These are phyloP conservation scores for Proterorhinus semilunaris DNA, from an alignment of 2,113 vertebrate species.

Conservation along the genomic window DNA sequence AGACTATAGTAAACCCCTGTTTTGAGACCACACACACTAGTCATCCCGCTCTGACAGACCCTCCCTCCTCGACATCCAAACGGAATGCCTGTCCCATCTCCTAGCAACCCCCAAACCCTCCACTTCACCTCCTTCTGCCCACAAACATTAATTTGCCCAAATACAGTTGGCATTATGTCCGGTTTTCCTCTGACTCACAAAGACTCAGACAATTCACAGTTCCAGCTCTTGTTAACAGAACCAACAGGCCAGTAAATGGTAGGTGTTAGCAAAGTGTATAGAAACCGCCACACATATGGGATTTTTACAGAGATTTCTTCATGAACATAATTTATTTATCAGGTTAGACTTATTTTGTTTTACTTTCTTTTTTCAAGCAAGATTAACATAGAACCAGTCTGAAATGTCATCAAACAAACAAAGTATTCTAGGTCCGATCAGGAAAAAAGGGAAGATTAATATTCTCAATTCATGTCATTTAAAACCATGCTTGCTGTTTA, in stretches of 20 bases:
- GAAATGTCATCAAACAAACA: no score
- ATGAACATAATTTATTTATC: no score
- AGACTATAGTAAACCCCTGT: not conserved
- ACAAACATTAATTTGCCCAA: constrained; percentile 12
- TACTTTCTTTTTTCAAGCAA: no score
- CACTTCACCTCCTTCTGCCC: constrained; percentile 23
- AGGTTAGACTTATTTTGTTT: no score
- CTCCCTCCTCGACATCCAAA: constrained; percentile 25
- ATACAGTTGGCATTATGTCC: constrained; percentile 8
- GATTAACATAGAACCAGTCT: no score
- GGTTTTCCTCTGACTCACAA: not conserved
- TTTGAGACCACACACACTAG: constrained; percentile 23
- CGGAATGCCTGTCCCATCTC: constrained; percentile 57
- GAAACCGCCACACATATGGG: not conserved
- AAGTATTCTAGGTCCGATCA: no score
- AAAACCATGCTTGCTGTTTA: no score
- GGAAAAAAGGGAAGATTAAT: no score
- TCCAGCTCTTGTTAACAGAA: not conserved
- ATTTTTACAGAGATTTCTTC: not conserved
- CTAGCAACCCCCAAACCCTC: constrained; percentile 62
- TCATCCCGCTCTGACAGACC: constrained; percentile 20
- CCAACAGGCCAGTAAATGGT: not conserved
- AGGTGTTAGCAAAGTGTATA: not conserved
- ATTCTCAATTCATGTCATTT: no score
- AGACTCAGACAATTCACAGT: not conserved